Evolutionary conservation across 2,113 vertebrate species (phyloP), one percentile per base, ranked within the genome.

Genomic region (Megaleporinus macrocephalus): DNA sequence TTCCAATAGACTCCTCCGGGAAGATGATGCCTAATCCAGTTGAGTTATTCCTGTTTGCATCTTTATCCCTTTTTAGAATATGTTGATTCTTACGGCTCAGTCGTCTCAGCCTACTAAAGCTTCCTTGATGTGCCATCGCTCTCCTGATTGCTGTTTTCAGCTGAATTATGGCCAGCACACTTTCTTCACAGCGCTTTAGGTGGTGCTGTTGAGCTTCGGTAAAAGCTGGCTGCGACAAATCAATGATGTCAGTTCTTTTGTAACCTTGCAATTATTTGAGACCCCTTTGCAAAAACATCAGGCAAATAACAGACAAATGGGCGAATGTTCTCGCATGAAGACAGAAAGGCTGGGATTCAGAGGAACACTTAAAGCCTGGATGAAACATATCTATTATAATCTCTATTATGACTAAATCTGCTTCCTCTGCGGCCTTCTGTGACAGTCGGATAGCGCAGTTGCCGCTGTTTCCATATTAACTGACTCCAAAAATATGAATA

Each of bases 171-270:
- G 26, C 24, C 49, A 22, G 29, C 29, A 11, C 30, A 30, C 29
- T 66, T 26, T 63, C 20, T 33, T 4, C 47, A 0, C 9, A 1
- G 36, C 15, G 11, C 80, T 0, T 68, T 68, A 76, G 80, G 59
- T 76, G 80, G 71, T 29, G 80, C 72, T 76, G 72, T 82, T 76
- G 73, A 57, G 72, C 80, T 57, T 55, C 27, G n/a, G 27, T 7
- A 65, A 78, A 65, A 5, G 22, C 4, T n/a, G 13, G 11, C 0
- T n/a, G 30, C 3, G 12, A 4, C 1, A 33, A n/a, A 44, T 41
- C 14, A 36, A 6, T 26, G 30, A 63, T 44, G 61, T 63, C 71
- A 66, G 57, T 27, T 36, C 27, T 74, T 74, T 74, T 63, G 61
- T 81, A 75, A 27, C 33, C 61, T 73, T 81, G 70, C 5, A 22